phyloP scores from a whole-genome alignment of 2,888 invertebrate genomes.

The Ecliptopera silaceata region DNA sequence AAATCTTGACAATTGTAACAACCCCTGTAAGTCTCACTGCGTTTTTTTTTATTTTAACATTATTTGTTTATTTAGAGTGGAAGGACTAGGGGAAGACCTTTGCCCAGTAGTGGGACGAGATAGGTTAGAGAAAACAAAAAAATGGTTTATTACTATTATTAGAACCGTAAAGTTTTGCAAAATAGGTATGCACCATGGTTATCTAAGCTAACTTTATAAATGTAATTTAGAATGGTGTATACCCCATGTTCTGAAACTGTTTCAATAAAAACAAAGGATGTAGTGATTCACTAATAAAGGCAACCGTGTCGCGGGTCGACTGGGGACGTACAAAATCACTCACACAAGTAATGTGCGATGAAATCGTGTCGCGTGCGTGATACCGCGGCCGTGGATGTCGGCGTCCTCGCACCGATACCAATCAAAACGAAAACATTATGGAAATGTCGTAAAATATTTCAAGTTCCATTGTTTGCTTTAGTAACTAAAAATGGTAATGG shows the following conservation, averaged over 20 bases:
- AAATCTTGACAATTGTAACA: background rate
- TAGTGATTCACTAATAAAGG: conserved; percentile 51
- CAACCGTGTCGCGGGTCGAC: conserved; percentile 10
- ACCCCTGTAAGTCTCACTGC: too few relatives aligned
- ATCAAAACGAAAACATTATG: conserved; percentile 38
- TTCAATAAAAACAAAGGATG: conserved; percentile 38
- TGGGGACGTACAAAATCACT: conserved; percentile 53
- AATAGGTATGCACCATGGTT: too few relatives aligned
- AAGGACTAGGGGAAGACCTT: too few relatives aligned
- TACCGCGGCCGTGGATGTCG: conserved; percentile 34
- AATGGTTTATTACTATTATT: too few relatives aligned
- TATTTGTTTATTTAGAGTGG: background rate
- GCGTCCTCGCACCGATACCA: conserved; percentile 37
- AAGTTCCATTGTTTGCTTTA: conserved; percentile 23
- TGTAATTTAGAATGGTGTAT: background rate
- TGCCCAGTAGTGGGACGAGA: too few relatives aligned
- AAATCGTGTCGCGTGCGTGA: conserved; percentile 55
- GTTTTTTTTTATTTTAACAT: background rate
- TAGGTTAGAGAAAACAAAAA: too few relatives aligned
- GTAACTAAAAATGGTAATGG: conserved; percentile 12
- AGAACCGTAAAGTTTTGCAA: background rate
- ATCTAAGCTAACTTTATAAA: too few relatives aligned
- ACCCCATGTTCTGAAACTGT: conserved; percentile 14
- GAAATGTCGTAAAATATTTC: conserved; percentile 20
- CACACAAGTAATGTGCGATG: conserved; percentile 45